phyloP scores from a whole-genome alignment of 2,113 vertebrate genomes.

The Calyptommatus sinebrachiatus region DNA sequence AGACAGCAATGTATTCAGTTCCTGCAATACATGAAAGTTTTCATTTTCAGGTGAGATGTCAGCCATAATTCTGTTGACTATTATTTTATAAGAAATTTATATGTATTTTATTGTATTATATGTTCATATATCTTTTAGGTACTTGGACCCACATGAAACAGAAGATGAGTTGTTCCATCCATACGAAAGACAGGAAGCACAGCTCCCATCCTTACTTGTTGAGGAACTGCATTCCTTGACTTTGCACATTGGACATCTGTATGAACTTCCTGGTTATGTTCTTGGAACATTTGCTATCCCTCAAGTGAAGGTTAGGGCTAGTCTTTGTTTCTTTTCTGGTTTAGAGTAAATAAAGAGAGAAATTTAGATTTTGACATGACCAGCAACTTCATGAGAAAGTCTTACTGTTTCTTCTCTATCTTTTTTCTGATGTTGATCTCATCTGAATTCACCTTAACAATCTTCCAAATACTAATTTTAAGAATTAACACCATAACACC shows the following conservation, averaged over 20 bases:
- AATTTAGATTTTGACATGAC: neutral
- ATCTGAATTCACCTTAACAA: too few species aligned
- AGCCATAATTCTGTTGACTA: constrained; percentile 13
- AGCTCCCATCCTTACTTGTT: constrained; percentile 83
- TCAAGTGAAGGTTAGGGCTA: constrained; percentile 82
- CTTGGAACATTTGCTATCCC: constrained; percentile 82
- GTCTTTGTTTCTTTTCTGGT: constrained; percentile 38
- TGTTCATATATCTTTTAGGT: constrained; percentile 68
- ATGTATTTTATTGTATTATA: constrained; percentile 4
- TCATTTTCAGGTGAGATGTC: constrained; percentile 85
- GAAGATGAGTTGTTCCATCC: constrained; percentile 68
- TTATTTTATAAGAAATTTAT: neutral
- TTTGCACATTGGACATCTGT: constrained; percentile 80
- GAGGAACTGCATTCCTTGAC: constrained; percentile 87
- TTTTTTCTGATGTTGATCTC: too few species aligned
- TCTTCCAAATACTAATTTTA: too few species aligned
- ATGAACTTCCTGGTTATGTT: constrained; percentile 78
- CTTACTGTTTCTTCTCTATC: too few species aligned
- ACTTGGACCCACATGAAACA: constrained; percentile 67
- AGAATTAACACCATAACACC: too few species aligned
- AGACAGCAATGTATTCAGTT: constrained; percentile 85
- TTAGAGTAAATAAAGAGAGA: constrained; percentile 54
- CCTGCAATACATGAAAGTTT: constrained; percentile 92
- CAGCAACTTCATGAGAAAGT: neutral
- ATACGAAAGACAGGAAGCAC: constrained; percentile 79